Evolutionary conservation across 2,797 vertebrate species (phyloP).

Genomic region (Platalea minor): DNA sequence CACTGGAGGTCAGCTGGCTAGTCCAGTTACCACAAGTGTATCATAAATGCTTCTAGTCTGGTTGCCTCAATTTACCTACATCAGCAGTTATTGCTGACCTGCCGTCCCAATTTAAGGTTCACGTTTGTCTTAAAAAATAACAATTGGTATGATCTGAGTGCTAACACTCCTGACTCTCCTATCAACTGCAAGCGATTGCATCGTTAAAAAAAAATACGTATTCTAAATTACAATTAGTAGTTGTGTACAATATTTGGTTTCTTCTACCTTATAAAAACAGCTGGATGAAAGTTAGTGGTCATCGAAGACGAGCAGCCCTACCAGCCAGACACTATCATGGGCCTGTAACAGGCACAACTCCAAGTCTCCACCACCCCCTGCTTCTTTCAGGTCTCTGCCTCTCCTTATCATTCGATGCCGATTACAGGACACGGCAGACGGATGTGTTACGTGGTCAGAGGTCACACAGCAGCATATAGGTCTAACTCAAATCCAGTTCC

Average conservation of each 20-base stretch:
- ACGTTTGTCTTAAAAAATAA: background rate
- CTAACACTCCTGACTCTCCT: background rate
- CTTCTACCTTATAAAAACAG: background rate
- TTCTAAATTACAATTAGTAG: background rate
- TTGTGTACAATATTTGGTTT: background rate
- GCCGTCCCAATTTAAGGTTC: background rate
- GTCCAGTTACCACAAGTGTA: background rate
- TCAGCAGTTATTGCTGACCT: background rate
- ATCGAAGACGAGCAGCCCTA: background rate
- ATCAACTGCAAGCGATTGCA: background rate
- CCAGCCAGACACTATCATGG: background rate
- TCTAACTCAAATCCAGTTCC: background rate
- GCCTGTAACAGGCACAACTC: background rate
- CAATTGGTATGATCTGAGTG: background rate
- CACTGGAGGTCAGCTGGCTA: background rate
- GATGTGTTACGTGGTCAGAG: background rate
- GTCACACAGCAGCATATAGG: background rate
- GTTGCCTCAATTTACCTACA: background rate
- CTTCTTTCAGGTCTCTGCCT: background rate
- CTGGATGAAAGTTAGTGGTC: background rate
- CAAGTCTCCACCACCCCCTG: background rate
- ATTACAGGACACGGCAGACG: background rate
- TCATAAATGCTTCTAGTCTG: background rate
- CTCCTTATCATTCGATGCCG: background rate
- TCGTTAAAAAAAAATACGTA: background rate